Base-by-base conservation (phyloP, 2,888 invertebrate genomes). In the Microplitis manilae region DNA sequence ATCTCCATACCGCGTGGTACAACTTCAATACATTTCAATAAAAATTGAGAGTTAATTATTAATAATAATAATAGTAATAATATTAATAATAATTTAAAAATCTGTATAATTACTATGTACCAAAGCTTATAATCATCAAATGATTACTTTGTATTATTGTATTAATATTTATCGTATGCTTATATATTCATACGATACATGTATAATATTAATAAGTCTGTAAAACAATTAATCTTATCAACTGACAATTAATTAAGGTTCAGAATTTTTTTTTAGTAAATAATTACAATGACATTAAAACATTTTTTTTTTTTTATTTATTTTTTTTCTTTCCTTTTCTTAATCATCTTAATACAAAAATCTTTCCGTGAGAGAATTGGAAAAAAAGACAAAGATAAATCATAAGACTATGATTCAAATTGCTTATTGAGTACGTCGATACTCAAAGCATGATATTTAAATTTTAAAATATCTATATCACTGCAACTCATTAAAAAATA, bases 51-150 rank as follows among this genome's bases (percentile, higher is more conserved):
- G 38, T 67, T 41, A 17, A 73, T 59, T 59, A 72, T 20, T 67
- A 62, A 69, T 17, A 73, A 17, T 61, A 68, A 76, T 69, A 30
- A 30, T 30, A 30, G 4, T 30, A 30, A 30, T 30, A 30, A 30
- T 30, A 30, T 30, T 30, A 30, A 30, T 30, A 20, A 20, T 60
- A 59, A 72, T 39, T 50, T 60, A 65, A 65, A 73, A 85, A 84
- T 83, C 81, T 87, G 85, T 86, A 86, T 86, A 88, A 89, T 88
- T 86, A 88, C 89, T 88, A 88, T 87, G 87, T 89, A 90, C 90
- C 89, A 90, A 90, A 89, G 90, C 89, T 89, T 88, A 88, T 86
- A 86, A 86, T 85, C 84, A 87, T 87, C 87, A 87, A 88, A 87
- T 80, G 84, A 86, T 88, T 88, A 86, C 85, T 89, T 89, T 89